These are phyloP conservation scores for Holotrichia oblita DNA, from an alignment of 1,140 invertebrate genomes.

Conservation along the genomic window DNA sequence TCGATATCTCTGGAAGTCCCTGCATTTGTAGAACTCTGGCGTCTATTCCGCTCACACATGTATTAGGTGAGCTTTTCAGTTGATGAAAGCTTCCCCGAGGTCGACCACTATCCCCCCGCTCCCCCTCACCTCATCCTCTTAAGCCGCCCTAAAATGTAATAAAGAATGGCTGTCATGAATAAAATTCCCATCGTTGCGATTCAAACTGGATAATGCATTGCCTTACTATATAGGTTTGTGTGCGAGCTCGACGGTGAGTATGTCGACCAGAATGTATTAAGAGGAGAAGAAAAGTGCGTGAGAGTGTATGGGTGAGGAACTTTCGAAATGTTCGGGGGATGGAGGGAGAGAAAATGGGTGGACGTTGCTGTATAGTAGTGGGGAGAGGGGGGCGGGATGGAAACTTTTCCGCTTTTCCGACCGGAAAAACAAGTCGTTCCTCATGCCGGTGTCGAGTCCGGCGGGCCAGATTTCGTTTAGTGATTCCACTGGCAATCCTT, in stretches of 20 bases:
- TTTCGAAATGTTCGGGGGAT: no score
- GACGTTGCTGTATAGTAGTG: no score
- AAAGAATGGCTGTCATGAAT: slow-evolving; percentile 2
- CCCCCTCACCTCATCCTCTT: not conserved
- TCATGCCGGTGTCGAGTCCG: not conserved
- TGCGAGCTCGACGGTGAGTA: not conserved
- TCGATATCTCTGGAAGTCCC: no score
- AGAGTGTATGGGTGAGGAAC: no score
- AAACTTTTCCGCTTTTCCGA: slow-evolving; percentile 17
- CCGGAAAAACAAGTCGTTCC: slow-evolving; percentile 11
- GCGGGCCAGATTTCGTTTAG: not conserved
- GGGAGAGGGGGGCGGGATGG: not conserved
- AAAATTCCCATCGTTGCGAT: slow-evolving; percentile 11
- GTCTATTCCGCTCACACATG: not conserved
- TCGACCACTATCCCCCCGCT: not conserved
- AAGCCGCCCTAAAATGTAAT: not conserved
- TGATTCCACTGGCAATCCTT: not conserved
- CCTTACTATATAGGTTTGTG: not conserved
- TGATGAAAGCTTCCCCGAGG: not conserved
- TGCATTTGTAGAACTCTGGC: not conserved
- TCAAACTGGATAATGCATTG: not conserved
- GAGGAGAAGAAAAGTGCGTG: not conserved
- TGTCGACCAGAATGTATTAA: no score
- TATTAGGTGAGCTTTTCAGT: not conserved
- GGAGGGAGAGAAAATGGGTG: not conserved